Evolutionary conservation across 1,140 invertebrate species (phyloP).

Genomic region (Solenopsis fugax): DNA sequence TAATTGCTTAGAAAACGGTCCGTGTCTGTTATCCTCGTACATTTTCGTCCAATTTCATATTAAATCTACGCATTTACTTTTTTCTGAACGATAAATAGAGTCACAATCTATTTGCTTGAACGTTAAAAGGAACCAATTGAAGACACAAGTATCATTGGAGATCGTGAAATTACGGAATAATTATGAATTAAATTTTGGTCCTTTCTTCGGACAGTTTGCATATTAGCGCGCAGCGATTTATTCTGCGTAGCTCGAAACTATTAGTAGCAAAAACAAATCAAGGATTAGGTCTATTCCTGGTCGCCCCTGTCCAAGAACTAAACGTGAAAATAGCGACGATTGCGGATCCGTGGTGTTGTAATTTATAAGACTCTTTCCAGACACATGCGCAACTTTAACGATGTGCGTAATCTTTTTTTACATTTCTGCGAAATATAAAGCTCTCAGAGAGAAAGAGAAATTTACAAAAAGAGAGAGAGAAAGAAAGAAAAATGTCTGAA

Average conservation of each 20-base stretch:
- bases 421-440: slow-evolving; percentile 14
- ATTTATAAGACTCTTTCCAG: slow-evolving; percentile 27
- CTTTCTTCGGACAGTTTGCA: neutral
- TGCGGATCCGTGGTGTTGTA: slow-evolving; percentile 4
- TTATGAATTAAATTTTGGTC: neutral
- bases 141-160: neutral
- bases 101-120: neutral
- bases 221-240: neutral
- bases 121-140: neutral
- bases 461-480: neutral
- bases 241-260: neutral
- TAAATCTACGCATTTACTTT: neutral
- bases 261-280: slow-evolving; percentile 65
- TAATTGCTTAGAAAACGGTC: neutral
- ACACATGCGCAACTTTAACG: neutral
- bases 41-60: neutral
- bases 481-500: neutral
- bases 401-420: neutral
- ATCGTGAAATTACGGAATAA: neutral
- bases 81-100: neutral
- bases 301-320: slow-evolving; percentile 42
- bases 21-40: neutral
- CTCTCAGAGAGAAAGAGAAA: neutral
- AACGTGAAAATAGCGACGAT: slow-evolving; percentile 67
- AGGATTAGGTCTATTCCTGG: slow-evolving; percentile 62